A percentile compares a stretch with the other conserved stretches of the same genome.
phyloP scores from a whole-genome alignment of 2,113 vertebrate species.

The Empidonax alnorum region DNA sequence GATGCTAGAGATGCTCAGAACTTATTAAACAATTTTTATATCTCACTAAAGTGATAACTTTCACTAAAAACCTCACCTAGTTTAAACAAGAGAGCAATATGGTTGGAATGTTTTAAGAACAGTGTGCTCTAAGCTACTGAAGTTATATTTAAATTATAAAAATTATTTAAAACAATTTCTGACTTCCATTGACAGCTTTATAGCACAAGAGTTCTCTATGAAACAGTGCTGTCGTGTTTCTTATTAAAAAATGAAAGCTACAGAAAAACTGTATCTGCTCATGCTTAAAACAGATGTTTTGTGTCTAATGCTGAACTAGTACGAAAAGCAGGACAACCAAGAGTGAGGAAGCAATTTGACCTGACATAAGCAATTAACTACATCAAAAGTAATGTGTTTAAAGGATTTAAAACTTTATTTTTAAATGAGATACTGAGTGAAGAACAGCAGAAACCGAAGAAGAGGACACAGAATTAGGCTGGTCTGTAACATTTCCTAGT shows the following conservation, averaged over 20 bases:
- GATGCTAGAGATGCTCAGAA: neutral
- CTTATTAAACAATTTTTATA: neutral
- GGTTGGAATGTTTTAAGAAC: neutral
- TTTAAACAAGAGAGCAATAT: neutral
- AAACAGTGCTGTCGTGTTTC: neutral
- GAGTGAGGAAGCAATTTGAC: conserved; percentile 12
- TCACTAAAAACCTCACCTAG: neutral
- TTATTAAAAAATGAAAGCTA: neutral
- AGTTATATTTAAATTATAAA: neutral
- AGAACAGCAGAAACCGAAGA: conserved; percentile 51
- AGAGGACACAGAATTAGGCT: conserved; percentile 39
- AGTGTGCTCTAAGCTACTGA: neutral
- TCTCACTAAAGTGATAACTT: neutral
- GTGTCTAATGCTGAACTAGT: neutral
- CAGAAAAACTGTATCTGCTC: neutral
- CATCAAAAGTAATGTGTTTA: conserved; percentile 48
- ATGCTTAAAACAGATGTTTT: neutral
- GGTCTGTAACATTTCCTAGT: conserved; percentile 37
- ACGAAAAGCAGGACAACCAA: neutral
- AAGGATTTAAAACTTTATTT: conserved; percentile 35
- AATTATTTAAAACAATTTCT: neutral
- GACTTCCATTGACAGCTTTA: neutral
- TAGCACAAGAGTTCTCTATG: neutral
- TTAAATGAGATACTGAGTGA: conserved; percentile 10
- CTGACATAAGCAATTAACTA: conserved; percentile 37